A percentile compares a stretch with the other conserved stretches of the same genome.
Conservation (phyloP, 2,113 vertebrate genomes). For the Parotia lawesii region DNA sequence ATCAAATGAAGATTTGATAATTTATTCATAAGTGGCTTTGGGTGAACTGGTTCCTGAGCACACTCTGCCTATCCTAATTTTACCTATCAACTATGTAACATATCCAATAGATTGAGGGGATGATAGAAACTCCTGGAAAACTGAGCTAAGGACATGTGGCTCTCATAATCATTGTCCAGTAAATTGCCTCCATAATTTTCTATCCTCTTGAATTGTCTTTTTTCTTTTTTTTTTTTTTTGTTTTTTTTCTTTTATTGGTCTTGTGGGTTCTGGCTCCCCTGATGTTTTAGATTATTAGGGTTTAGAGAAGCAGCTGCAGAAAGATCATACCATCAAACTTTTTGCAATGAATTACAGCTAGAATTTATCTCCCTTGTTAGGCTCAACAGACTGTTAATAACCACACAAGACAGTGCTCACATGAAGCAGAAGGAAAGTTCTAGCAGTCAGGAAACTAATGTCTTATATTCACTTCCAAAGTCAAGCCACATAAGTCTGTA, state of each 20-base stretch:
- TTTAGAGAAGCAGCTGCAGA: neutral
- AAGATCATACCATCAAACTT: neutral
- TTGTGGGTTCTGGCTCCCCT: neutral
- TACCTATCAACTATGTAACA: fast-evolving
- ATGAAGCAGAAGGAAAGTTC: neutral
- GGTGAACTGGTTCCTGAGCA: neutral
- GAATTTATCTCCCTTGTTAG: neutral
- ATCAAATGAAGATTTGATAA: neutral
- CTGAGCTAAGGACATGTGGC: neutral
- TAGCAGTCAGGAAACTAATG: neutral
- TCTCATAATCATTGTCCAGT: neutral
- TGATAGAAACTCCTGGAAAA: neutral
- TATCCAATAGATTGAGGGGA: neutral
- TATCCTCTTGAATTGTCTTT: neutral
- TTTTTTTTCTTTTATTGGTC: fast-evolving
- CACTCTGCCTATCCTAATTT: neutral
- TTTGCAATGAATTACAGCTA: neutral
- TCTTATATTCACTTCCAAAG: neutral
- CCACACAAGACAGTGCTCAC: neutral
- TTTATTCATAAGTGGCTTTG: neutral
- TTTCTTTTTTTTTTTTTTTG: too few species aligned
- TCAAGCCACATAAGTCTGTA: neutral
- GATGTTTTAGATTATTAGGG: neutral
- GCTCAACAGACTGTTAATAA: neutral
- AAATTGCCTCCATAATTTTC: neutral